phyloP scores from a whole-genome alignment of 2,888 invertebrate genomes.

The Mechanitis mazaeus region DNA sequence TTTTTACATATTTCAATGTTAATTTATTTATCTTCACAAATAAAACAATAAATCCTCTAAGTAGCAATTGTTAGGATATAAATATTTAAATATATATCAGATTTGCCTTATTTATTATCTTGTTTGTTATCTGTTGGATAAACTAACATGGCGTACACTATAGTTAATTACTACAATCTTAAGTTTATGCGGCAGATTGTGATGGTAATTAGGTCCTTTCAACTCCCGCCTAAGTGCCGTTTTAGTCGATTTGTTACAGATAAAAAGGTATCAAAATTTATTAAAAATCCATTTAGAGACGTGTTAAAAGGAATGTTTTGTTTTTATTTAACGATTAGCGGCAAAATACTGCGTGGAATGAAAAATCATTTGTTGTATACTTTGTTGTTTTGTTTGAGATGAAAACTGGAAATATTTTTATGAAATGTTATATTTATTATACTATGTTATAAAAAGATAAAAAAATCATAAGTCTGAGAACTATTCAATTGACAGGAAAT shows the following conservation, averaged over 20 bases:
- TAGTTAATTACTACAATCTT: slow-evolving; percentile 71
- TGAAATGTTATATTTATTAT: not conserved
- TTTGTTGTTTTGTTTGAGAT: not conserved
- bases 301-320: slow-evolving; percentile 25
- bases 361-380: slow-evolving; percentile 7
- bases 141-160: slow-evolving; percentile 48
- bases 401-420: not conserved
- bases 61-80: slow-evolving; percentile 24
- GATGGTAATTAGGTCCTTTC: slow-evolving; percentile 63
- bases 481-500: slow-evolving; percentile 15
- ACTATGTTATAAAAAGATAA: too few relatives aligned
- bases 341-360: not conserved
- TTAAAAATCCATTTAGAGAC: slow-evolving; percentile 40
- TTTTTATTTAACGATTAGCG: slow-evolving; percentile 15
- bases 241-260: slow-evolving; percentile 66
- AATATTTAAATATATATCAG: slow-evolving; percentile 42
- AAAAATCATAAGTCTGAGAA: not conserved
- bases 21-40: not conserved
- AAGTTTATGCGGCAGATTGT: slow-evolving; percentile 72
- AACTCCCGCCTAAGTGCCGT: slow-evolving; percentile 58
- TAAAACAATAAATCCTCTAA: slow-evolving; percentile 20
- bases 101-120: slow-evolving; percentile 48
- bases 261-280: slow-evolving; percentile 50
- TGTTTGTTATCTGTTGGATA: slow-evolving; percentile 44
- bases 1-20: not conserved